These are phyloP conservation scores for Neelides folsomi DNA, from an alignment of 2,888 invertebrate genomes.

Conservation along the genomic window DNA sequence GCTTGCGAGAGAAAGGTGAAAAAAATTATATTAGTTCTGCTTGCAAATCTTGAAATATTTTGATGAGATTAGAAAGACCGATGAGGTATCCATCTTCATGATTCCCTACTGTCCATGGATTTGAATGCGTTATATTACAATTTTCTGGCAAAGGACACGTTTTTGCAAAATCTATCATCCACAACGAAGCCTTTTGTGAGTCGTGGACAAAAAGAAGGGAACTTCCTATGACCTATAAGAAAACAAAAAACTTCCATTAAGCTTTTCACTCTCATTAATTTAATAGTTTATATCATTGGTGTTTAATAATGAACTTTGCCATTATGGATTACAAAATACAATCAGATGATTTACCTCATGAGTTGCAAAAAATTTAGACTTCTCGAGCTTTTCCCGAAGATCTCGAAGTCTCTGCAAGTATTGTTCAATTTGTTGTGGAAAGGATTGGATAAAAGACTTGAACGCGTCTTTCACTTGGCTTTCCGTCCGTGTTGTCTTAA, in stretches of 20 bases:
- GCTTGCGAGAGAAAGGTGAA: no score
- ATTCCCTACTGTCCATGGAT: slow-evolving; percentile 78
- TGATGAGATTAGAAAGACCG: slow-evolving; percentile 77
- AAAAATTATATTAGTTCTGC: no score
- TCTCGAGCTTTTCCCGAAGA: slow-evolving; percentile 66
- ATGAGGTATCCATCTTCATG: slow-evolving; percentile 92
- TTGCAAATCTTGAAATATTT: slow-evolving; percentile 48
- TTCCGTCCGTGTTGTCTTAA: slow-evolving; percentile 78
- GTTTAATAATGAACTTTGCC: slow-evolving; percentile 2
- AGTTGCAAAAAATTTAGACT: slow-evolving; percentile 75
- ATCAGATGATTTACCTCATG: slow-evolving; percentile 53
- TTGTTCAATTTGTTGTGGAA: slow-evolving; percentile 55
- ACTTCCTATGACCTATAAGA: slow-evolving; percentile 77
- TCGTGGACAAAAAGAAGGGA: slow-evolving; percentile 92
- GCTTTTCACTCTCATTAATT: background rate
- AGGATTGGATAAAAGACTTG: slow-evolving; percentile 63
- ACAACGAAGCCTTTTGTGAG: slow-evolving; percentile 69
- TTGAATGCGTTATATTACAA: slow-evolving; percentile 59
- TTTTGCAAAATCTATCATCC: slow-evolving; percentile 98
- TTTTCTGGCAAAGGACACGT: slow-evolving; percentile 67
- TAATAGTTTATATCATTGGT: no score
- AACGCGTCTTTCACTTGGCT: slow-evolving; percentile 65
- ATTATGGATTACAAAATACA: background rate
- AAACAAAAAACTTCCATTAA: slow-evolving; percentile 13
- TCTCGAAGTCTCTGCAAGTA: slow-evolving; percentile 73